Conservation (phyloP, 2,888 invertebrate species). For the Hylaea fasciaria region DNA sequence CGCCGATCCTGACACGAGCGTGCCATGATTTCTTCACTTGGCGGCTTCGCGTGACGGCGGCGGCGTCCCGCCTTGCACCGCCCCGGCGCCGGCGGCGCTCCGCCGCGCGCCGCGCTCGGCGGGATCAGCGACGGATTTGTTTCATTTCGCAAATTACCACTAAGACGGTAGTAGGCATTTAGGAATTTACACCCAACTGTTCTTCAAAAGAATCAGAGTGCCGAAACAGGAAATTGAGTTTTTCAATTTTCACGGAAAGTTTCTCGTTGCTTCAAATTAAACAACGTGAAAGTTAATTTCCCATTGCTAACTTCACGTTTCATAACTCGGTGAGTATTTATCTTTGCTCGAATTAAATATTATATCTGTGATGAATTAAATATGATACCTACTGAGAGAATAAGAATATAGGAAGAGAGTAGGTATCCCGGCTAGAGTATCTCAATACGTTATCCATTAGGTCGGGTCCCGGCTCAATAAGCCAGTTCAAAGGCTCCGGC, state of each 20-base stretch:
- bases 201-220: conserved; percentile 1
- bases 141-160: conserved; percentile 11
- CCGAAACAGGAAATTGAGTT: conserved; percentile 24
- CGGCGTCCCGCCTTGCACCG: background rate
- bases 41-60: conserved; percentile 16
- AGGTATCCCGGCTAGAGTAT: background rate
- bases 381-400: background rate
- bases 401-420: background rate
- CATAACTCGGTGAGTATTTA: conserved; percentile 2
- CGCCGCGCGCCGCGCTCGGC: background rate
- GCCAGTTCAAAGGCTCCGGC: background rate
- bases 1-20: conserved; percentile 29
- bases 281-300: conserved; percentile 27
- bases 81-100: too few species aligned
- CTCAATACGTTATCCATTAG: background rate
- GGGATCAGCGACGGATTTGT: conserved; percentile 1
- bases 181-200: conserved; percentile 8
- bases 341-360: background rate
- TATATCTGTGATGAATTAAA: background rate
- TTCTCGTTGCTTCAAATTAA: conserved; percentile 21
- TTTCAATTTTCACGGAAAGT: conserved; percentile 24
- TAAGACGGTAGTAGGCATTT: background rate
- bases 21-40: conserved; percentile 31
- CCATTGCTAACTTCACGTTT: conserved; percentile 15
- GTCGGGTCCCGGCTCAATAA: background rate